Evolutionary conservation across 64 coral and sea anemone genomes (phyloP), one percentile per base, ranked within the genome.

Genomic region (Porites australiensis): DNA sequence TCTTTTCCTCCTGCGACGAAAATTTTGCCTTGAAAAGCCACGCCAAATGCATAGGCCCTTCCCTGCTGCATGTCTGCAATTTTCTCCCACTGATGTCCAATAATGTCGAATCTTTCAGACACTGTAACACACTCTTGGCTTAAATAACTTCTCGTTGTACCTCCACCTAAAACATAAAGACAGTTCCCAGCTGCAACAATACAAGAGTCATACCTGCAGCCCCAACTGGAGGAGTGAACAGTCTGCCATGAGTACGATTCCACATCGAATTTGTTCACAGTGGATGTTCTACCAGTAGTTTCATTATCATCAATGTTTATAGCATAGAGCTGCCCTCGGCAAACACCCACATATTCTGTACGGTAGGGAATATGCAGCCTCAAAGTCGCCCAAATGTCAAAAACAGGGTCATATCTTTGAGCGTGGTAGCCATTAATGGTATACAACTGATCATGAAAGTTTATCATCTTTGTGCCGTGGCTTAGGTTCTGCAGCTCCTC

Each of bases 351-450:
- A n/a, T n/a, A n/a, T n/a, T n/a, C n/a, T n/a, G n/a, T n/a, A n/a
- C n/a, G n/a, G n/a, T n/a, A n/a, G n/a, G n/a, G n/a, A n/a, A n/a
- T n/a, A n/a, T n/a, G n/a, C n/a, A n/a, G n/a, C n/a, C 16, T 22
- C 0, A 70, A 70, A 70, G 5, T 6, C n/a, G 68, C 8, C 68
- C 68, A 70, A 8, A 4, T 5, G n/a, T 70, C 68, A 70, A 43
- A 43, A n/a, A n/a, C n/a, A n/a, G n/a, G n/a, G n/a, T n/a, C n/a
- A n/a, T n/a, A n/a, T n/a, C n/a, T n/a, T n/a, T 6, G 5, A 5
- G 0, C 0, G n/a, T 0, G 0, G 6, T 4, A 70, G 9, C 11
- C 11, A 44, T 3, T 1, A 0, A 0, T 0, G 21, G 9, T 23
- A 70, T 70, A 70, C 68, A 10, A 70, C 68, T 70, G 68, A n/a